Conservation (phyloP, 2,888 invertebrate genomes). For the Ceriagrion tenellum region DNA sequence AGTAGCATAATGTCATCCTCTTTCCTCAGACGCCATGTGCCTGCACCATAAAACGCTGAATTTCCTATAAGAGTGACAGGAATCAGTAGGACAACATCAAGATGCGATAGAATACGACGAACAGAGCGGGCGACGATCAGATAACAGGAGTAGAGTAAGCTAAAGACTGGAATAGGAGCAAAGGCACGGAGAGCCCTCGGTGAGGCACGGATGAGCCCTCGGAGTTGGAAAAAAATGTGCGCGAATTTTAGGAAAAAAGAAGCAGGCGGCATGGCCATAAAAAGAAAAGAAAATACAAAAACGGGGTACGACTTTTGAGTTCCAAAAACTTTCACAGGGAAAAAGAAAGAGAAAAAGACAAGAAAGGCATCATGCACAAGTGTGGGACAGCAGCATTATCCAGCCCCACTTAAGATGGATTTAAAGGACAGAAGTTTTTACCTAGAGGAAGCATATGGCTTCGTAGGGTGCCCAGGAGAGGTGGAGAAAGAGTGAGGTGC, state of each 20-base stretch:
- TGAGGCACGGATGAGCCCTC: neutral
- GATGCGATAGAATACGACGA: neutral
- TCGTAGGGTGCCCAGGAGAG: neutral
- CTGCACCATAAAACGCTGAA: too few relatives aligned
- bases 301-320: neutral
- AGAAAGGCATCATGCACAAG: neutral
- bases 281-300: neutral
- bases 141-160: neutral
- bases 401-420: slow-evolving; percentile 30
- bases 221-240: neutral
- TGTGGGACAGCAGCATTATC: neutral
- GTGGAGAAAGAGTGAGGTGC: neutral
- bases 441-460: neutral
- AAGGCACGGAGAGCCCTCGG: too few relatives aligned
- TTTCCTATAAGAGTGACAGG: too few relatives aligned
- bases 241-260: neutral
- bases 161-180: neutral
- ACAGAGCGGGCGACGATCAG: neutral
- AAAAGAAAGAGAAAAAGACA: neutral
- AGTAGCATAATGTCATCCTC: too few relatives aligned
- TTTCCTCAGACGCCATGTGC: too few relatives aligned
- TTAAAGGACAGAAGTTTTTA: neutral
- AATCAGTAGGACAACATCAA: neutral
- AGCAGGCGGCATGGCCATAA: neutral
- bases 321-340: neutral